Base-by-base conservation (phyloP, 2,888 invertebrate species). In the Athalia cordata region DNA sequence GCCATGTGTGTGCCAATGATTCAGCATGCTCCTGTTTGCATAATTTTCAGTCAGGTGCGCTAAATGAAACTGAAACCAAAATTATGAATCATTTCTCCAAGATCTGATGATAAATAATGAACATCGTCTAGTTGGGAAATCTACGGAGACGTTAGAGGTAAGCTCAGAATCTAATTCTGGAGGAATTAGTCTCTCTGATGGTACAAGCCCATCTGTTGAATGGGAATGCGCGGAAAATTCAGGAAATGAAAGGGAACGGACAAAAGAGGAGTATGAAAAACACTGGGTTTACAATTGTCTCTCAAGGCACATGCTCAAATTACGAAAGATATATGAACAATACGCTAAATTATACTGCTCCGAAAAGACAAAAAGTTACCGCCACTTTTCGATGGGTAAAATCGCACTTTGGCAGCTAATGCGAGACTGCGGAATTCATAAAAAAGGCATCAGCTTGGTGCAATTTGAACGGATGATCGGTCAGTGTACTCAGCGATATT, bases 331-430 rank as follows among this genome's bases (percentile, higher is more conserved):
- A 81, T 94, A 93, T 84, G 87, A 91, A 68, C 87, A 87, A 76
- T 93, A 93, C 84, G 91, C 93, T 0, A 78, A 78, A 67, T 74
- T 84, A 11, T 86, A 83, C 66, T 80, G 80, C n/a, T 49, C n/a
- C 4, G 13, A 49, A 9, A 43, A 65, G 64, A 47, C 11, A 66
- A 77, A 1, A n/a, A 52, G 1, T 8, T 81, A 3, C 78, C 80
- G 1, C 72, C 79, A 3, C 76, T 65, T 82, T 11, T 82, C 81
- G 49, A 85, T 93, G 82, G 91, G 91, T 79, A 90, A 93, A 67
- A 83, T 93, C 55, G 93, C 92, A 83, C 86, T 94, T 47, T 93
- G 93, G 93, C 93, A 94, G 85, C 87, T 94, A 45, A 92, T 92
- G 87, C 91, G 91, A 79, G 93, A 94, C 83, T 92, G 93, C 74